Evolutionary conservation across 2,113 vertebrate genomes (phyloP).

Genomic region (Lanius ludovicianus): DNA sequence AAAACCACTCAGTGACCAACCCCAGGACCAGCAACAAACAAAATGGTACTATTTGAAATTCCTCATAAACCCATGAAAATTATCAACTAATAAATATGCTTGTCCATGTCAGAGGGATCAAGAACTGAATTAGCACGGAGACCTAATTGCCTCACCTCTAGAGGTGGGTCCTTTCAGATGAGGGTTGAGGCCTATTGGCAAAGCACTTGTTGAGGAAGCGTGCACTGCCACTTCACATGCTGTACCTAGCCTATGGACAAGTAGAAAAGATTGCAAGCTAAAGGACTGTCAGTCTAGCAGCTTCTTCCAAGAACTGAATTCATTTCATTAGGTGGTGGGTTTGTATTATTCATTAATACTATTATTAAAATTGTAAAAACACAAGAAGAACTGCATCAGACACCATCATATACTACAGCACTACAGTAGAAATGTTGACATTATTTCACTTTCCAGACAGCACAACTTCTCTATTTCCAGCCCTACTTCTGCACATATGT

Average conservation of each 20-base stretch:
- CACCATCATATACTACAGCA: not conserved
- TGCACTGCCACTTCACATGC: constrained; percentile 59
- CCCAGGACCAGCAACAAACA: not conserved
- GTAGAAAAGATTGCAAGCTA: constrained; percentile 71
- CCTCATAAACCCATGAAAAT: constrained; percentile 45
- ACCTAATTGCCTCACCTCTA: constrained; percentile 62
- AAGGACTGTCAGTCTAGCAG: constrained; percentile 51
- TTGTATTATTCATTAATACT: not conserved
- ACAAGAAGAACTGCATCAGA: not conserved
- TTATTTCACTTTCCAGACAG: not conserved
- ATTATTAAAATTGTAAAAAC: constrained; percentile 27
- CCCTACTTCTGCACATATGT: not conserved
- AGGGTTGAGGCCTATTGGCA: constrained; percentile 59
- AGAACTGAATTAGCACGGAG: constrained; percentile 44
- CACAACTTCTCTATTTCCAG: not conserved
- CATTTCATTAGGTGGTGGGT: not conserved
- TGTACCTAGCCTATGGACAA: constrained; percentile 69
- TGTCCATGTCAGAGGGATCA: constrained; percentile 55
- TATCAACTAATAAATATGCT: constrained; percentile 36
- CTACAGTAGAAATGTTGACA: not conserved
- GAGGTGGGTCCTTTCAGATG: constrained; percentile 63
- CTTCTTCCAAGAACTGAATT: constrained; percentile 60
- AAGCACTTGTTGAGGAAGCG: constrained; percentile 59
- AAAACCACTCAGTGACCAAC: not conserved
- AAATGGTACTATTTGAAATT: constrained; percentile 9